Evolutionary conservation across 2,888 invertebrate genomes (phyloP).

Genomic region (Melolontha melolontha): DNA sequence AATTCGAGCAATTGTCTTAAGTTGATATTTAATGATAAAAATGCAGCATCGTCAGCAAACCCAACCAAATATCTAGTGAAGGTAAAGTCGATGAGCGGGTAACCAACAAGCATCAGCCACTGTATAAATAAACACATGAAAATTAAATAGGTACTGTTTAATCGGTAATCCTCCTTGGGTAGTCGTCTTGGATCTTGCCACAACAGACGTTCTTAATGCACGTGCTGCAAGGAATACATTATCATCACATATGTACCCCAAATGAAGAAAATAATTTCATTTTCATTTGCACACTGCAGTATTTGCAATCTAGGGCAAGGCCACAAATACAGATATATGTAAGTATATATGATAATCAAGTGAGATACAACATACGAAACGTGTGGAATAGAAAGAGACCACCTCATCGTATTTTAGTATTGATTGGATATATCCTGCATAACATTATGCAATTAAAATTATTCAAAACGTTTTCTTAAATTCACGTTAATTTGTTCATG

Average conservation of each 20-base stretch:
- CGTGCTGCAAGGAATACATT: constrained; percentile 65
- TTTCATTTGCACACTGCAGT: constrained; percentile 61
- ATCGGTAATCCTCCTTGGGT: constrained; percentile 53
- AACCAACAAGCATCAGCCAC: constrained; percentile 68
- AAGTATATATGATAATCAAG: constrained; percentile 56
- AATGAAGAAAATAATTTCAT: constrained; percentile 49
- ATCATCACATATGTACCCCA: constrained; percentile 63
- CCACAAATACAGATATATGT: constrained; percentile 54
- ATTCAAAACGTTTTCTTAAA: constrained; percentile 28
- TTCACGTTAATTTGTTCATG: constrained; percentile 15
- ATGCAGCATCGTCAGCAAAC: constrained; percentile 62
- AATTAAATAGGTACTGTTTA: constrained; percentile 67
- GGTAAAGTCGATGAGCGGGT: constrained; percentile 67
- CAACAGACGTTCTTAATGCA: constrained; percentile 59
- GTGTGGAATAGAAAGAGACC: constrained; percentile 62
- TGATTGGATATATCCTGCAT: constrained; percentile 65
- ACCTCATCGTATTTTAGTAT: constrained; percentile 61
- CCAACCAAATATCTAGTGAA: constrained; percentile 67
- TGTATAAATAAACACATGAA: constrained; percentile 67
- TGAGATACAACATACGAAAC: constrained; percentile 61
- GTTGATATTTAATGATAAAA: constrained; percentile 43
- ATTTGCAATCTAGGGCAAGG: constrained; percentile 65
- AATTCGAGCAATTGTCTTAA: neutral
- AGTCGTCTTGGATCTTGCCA: constrained; percentile 53
- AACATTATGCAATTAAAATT: constrained; percentile 58